Conservation (phyloP, 2,888 invertebrate genomes). For the Catonia carolina region DNA sequence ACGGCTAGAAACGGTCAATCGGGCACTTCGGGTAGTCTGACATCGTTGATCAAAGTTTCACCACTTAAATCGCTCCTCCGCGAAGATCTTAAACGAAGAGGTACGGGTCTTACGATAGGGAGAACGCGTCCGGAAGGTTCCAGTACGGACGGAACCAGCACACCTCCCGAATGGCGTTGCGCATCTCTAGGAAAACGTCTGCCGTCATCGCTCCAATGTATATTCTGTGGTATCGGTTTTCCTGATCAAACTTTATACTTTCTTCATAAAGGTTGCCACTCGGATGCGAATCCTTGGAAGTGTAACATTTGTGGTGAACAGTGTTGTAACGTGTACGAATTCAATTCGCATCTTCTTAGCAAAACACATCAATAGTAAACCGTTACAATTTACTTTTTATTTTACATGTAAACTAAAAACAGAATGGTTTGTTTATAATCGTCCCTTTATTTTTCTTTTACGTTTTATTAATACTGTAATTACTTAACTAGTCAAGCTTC, state of each 20-base stretch:
- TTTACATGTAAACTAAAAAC: too few relatives aligned
- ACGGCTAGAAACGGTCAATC: constrained; percentile 41
- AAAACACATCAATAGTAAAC: constrained; percentile 84
- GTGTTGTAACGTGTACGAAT: constrained; percentile 92
- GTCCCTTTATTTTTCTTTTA: too few relatives aligned
- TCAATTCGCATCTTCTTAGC: constrained; percentile 91
- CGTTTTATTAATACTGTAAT: too few relatives aligned
- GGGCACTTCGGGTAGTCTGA: constrained; percentile 61
- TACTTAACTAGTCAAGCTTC: too few relatives aligned
- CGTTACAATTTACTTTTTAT: too few relatives aligned
- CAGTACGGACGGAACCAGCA: constrained; percentile 20
- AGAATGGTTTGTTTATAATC: too few relatives aligned
- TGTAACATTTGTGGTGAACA: constrained; percentile 96
- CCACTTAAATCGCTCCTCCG: constrained; percentile 77
- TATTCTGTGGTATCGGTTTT: constrained; percentile 89
- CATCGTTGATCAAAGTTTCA: constrained; percentile 57
- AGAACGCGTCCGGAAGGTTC: constrained; percentile 17
- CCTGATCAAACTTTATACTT: constrained; percentile 94
- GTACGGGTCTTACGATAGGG: constrained; percentile 20
- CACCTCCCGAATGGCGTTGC: constrained; percentile 27
- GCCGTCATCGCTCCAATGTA: constrained; percentile 58
- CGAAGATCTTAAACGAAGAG: constrained; percentile 66
- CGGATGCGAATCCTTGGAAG: constrained; percentile 94
- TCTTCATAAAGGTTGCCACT: constrained; percentile 96
- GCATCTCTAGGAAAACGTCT: constrained; percentile 9